Evolutionary conservation across 2,797 vertebrate genomes (phyloP), one percentile per base, ranked within the genome.

Genomic region (Jordanella pulchra): DNA sequence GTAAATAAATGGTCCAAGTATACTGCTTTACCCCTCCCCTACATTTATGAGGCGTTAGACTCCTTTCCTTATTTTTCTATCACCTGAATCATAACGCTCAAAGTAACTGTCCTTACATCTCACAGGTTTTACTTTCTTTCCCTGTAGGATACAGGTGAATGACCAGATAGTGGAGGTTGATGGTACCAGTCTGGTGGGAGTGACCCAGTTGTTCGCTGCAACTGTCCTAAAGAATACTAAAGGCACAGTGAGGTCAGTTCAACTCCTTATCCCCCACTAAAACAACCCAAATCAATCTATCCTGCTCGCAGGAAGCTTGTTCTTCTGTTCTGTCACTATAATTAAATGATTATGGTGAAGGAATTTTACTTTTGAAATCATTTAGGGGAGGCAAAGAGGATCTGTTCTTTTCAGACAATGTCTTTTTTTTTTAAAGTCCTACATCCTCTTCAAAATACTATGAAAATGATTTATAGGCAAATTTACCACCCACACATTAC

Each of bases 81-180:
- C 35, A n/a, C n/a, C 30, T 39, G 56, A 35, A 35, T 35, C 35
- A 32, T 13, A 60, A 39, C 5, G 7, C 32, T 25, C 15, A 0
- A 23, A 42, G 12, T 39, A 61, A 44, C 80, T 51, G 27, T 53
- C 18, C 23, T 72, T 72, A 39, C 35, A 39, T 39, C 35, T 25
- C 13, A 50, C 68, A 1, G 61, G 15, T 65, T 70, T n/a, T 4
- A 77, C 17, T 27, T 78, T 73, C 27, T 90, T 93, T 81, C 32
- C 77, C 32, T 88, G 21, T 77, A 98, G 97, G 86, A 97, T 98
- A 86, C 94, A 96, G 90, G 96, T 97, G 76, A 97, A 97, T 78
- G 97, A 98, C 92, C 97, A 98, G 92, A 97, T 98, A 76, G 96
- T 98, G 86, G 96, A 97, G 83, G 97, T 97, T 68, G 96, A 98